Percentiles rank a stretch among this genome's conserved stretches.
These are phyloP conservation scores for Sebastes taczanowskii DNA, from an alignment of 2,797 vertebrate species.

Conservation along the genomic window DNA sequence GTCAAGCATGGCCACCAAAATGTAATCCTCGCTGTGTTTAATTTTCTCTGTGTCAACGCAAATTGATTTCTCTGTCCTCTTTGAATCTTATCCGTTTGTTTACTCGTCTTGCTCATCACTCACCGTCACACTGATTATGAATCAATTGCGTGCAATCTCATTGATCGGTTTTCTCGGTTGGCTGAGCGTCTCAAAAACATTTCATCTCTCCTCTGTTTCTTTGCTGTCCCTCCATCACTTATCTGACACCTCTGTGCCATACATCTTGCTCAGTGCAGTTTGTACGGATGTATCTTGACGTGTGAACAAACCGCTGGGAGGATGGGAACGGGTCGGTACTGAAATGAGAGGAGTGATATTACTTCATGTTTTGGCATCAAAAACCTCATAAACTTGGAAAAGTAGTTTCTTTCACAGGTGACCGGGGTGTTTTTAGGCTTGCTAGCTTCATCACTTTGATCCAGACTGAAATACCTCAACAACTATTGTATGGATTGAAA, in stretches of 20 bases:
- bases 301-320: constrained; percentile 47
- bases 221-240: constrained; percentile 29
- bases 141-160: constrained; percentile 54
- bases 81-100: constrained; percentile 66
- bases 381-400: constrained; percentile 19
- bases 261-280: constrained; percentile 13
- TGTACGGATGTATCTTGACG: constrained; percentile 24
- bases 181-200: constrained; percentile 49
- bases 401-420: constrained; percentile 46
- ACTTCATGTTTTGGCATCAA: constrained; percentile 19
- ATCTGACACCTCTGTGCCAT: constrained; percentile 25
- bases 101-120: constrained; percentile 56
- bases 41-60: constrained; percentile 59
- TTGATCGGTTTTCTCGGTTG: constrained; percentile 67
- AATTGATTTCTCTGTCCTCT: constrained; percentile 66
- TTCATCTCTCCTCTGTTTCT: constrained; percentile 42
- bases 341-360: background rate
- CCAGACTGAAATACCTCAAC: background rate
- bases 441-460: background rate
- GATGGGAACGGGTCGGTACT: background rate
- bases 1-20: constrained; percentile 45
- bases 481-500: background rate
- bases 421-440: constrained; percentile 10
- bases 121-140: constrained; percentile 68
- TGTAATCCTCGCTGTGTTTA: constrained; percentile 48